Conservation (phyloP, 2,113 vertebrate species). For the Eudyptes chrysolophus region DNA sequence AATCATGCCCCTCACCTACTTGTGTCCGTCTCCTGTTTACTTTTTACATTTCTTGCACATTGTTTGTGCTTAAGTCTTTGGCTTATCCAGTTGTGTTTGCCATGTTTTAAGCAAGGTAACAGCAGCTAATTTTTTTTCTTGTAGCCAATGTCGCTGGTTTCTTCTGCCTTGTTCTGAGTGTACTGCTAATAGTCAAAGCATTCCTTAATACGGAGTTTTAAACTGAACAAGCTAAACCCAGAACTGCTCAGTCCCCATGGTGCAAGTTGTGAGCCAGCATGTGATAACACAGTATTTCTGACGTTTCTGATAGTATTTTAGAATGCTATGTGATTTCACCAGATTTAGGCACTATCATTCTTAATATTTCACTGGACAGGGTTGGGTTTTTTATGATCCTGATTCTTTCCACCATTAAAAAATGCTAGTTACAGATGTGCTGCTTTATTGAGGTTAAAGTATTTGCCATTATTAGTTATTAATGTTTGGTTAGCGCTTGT, state of each 20-base stretch:
- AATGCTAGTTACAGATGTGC: background rate
- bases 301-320: background rate
- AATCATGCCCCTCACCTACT: accelerated
- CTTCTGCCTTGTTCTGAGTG: background rate
- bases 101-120: background rate
- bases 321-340: background rate
- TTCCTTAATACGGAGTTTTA: background rate
- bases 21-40: background rate
- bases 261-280: background rate
- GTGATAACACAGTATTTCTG: background rate
- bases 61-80: background rate
- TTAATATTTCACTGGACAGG: background rate
- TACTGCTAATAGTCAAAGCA: background rate
- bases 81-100: background rate
- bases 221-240: background rate
- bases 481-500: background rate
- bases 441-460: background rate
- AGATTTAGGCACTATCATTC: background rate
- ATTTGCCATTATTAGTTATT: background rate
- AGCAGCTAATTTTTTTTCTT: background rate
- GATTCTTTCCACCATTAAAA: background rate
- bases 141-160: background rate
- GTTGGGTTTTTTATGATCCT: background rate
- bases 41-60: background rate
- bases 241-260: background rate